Base-by-base conservation (phyloP, 2,113 vertebrate genomes). In the Xenopus borealis region DNA sequence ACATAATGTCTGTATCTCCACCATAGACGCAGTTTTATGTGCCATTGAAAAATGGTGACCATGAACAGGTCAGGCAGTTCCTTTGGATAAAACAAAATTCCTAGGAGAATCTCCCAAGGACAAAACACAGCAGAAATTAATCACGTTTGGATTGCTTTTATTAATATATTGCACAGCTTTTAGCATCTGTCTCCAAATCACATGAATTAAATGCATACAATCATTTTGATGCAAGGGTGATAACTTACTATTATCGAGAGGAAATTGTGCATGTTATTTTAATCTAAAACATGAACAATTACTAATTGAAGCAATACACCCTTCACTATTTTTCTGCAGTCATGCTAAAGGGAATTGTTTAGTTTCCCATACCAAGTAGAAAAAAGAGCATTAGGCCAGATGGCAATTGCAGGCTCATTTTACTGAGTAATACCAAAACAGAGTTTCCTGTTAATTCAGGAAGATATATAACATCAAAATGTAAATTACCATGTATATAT, bases 281-380 rank as follows among this genome's bases (percentile, higher is more conserved):
- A 77, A 77, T 77, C 50, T 70, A 59, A 69, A 69, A 77, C 74
- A 77, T 77, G 74, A 77, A 58, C 66, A 77, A 70, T 70, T 66
- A 27, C 74, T 77, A 77, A 77, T 77, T 77, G 74, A 77, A 77
- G 74, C 74, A 77, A 77, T 77, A 70, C 74, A 77, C 73, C 64
- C 74, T 77, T 77, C 66, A 77, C 59, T 64, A 66, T 77, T 77
- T 27, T 75, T 77, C 70, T 68, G 69, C 46, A 70, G 67, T 70
- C 67, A 77, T 70, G 74, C 61, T 63, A 65, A 70, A 62, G 33
- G 10, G 59, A 77, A 77, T 77, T 77, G 69, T 69, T 55, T 33
- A 52, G 47, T 77, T 77, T 40, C 67, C 66, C 69, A 30, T 70
- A 64, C 47, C 40, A 70, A 66, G n/a, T 47, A 64, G 52, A 68